Evolutionary conservation across 2,888 invertebrate species (phyloP).

Genomic region (Steromphala cineraria): DNA sequence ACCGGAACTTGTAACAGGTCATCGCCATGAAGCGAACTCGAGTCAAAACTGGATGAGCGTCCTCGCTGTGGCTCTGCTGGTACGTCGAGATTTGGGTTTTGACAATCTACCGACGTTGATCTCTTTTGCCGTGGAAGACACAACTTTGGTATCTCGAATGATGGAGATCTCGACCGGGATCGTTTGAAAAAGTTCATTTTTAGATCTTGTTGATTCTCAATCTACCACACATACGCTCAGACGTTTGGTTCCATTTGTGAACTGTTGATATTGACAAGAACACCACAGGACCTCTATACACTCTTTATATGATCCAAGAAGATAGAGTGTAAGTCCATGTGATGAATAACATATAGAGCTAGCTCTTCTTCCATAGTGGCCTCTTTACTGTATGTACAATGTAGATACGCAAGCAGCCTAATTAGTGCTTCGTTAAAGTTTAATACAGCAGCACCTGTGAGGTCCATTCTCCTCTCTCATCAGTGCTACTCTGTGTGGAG

Average conservation of each 20-base stretch:
- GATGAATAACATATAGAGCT: too few relatives aligned
- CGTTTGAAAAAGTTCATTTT: constrained; percentile 62
- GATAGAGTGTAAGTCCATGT: too few relatives aligned
- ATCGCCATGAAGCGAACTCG: constrained; percentile 51
- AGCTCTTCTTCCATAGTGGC: too few relatives aligned
- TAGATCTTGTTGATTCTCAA: too few relatives aligned
- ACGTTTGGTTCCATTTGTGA: too few relatives aligned
- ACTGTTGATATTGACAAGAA: too few relatives aligned
- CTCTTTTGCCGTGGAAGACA: constrained; percentile 60
- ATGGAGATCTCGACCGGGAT: constrained; percentile 57
- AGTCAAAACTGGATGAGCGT: constrained; percentile 69
- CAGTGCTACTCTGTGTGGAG: background rate
- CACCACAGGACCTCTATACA: too few relatives aligned
- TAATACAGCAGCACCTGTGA: background rate
- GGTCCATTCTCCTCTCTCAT: background rate
- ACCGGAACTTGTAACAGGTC: constrained; percentile 35
- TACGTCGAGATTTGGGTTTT: constrained; percentile 46
- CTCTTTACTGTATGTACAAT: background rate
- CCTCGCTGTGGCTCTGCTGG: constrained; percentile 51
- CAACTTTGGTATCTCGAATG: constrained; percentile 66
- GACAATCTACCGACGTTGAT: constrained; percentile 45
- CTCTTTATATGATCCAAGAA: too few relatives aligned
- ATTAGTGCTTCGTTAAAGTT: constrained; percentile 10
- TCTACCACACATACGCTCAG: too few relatives aligned
- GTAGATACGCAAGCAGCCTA: background rate